Evolutionary conservation across 2,888 invertebrate species (phyloP).

Genomic region (Nycteola revayana): DNA sequence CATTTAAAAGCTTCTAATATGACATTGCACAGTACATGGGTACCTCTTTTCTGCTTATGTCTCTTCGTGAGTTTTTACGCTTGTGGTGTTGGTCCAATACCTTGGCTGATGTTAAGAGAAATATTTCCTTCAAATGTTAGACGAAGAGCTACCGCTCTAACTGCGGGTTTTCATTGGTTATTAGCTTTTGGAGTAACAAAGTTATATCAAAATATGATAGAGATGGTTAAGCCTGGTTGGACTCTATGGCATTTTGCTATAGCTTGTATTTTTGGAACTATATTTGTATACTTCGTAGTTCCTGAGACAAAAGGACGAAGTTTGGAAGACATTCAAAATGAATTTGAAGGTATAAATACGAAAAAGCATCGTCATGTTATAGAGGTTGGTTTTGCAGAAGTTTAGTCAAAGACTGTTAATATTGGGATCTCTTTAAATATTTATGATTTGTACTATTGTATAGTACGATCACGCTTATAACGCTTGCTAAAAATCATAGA

Average conservation of each 20-base stretch:
- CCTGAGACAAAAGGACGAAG: slow-evolving; percentile 86
- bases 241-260: slow-evolving; percentile 86
- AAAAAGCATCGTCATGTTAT: slow-evolving; percentile 71
- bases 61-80: slow-evolving; percentile 83
- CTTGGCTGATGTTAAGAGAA: slow-evolving; percentile 87
- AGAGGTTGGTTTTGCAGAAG: slow-evolving; percentile 61
- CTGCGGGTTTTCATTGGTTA: slow-evolving; percentile 86
- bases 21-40: slow-evolving; percentile 58
- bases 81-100: slow-evolving; percentile 86
- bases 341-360: slow-evolving; percentile 72
- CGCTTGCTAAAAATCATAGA: too few relatives aligned
- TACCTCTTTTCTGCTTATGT: slow-evolving; percentile 81
- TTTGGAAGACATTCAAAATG: slow-evolving; percentile 78
- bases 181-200: slow-evolving; percentile 85
- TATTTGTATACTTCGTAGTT: slow-evolving; percentile 85
- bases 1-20: slow-evolving; percentile 53
- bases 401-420: slow-evolving; percentile 37
- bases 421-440: slow-evolving; percentile 8
- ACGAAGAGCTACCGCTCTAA: slow-evolving; percentile 85
- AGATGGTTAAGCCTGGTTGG: slow-evolving; percentile 79
- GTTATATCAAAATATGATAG: slow-evolving; percentile 83
- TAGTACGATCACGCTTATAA: too few relatives aligned
- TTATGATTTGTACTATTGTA: too few relatives aligned
- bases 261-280: slow-evolving; percentile 79
- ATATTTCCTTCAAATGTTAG: slow-evolving; percentile 84